Conservation (phyloP, 2,113 vertebrate species). For the Ceyx margarethae region DNA sequence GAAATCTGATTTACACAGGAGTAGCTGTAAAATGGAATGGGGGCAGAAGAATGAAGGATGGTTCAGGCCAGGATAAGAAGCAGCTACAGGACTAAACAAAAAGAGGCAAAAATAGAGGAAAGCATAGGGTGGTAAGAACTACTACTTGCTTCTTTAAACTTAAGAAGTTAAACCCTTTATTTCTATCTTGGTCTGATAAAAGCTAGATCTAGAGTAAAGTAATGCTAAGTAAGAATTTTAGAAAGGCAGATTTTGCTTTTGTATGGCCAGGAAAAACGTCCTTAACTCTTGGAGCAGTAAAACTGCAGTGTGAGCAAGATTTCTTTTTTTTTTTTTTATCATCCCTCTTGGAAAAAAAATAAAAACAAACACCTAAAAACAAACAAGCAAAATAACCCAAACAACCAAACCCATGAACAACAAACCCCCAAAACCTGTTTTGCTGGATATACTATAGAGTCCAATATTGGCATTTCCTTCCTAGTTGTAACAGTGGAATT, state of each 20-base stretch:
- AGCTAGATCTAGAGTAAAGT: not conserved
- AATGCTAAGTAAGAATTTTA: not conserved
- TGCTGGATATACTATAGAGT: not conserved
- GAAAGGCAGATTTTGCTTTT: not conserved
- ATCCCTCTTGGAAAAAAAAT: not conserved
- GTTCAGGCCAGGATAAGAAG: not conserved
- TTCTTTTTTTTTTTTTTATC: not conserved
- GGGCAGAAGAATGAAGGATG: not conserved
- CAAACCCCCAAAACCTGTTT: too few species aligned
- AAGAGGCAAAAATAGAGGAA: not conserved
- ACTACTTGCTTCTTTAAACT: not conserved
- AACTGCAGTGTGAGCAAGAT: not conserved
- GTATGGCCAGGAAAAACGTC: not conserved
- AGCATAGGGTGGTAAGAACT: not conserved
- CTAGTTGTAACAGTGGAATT: not conserved
- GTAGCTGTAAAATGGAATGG: not conserved
- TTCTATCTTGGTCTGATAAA: not conserved
- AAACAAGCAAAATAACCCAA: not conserved
- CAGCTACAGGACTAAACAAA: not conserved
- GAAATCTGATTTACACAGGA: constrained; percentile 16
- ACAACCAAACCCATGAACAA: not conserved
- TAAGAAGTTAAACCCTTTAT: not conserved
- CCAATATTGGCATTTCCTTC: not conserved
- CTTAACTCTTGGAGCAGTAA: not conserved
- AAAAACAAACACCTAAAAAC: not conserved